Conservation (phyloP, 2,888 invertebrate genomes). For the Stenotaenia linearis region DNA sequence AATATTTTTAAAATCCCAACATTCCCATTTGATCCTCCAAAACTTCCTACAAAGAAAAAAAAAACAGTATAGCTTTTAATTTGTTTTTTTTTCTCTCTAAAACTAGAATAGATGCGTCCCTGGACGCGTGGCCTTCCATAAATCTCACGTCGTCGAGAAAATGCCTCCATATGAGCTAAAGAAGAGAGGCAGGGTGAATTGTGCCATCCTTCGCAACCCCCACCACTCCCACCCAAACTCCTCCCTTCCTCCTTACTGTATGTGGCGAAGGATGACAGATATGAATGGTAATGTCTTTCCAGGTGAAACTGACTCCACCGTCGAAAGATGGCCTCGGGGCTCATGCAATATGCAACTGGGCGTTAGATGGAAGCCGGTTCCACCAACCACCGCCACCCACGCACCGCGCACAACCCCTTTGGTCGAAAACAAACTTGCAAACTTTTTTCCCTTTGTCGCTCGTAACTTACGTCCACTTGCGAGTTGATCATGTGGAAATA, state of each 20-base stretch:
- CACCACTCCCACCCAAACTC: neutral
- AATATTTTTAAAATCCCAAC: neutral
- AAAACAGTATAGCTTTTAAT: neutral
- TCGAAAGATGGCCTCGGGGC: conserved; percentile 17
- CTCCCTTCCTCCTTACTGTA: neutral
- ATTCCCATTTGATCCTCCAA: too few relatives aligned
- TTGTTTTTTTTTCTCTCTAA: conserved; percentile 3
- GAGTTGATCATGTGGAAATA: conserved; percentile 96
- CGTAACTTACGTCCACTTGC: conserved; percentile 53
- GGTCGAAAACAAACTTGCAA: neutral
- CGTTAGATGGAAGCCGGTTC: neutral
- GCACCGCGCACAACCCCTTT: neutral
- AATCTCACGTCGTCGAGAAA: conserved; percentile 10
- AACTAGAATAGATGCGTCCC: conserved; percentile 8
- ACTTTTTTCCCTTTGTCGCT: neutral
- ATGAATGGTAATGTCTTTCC: conserved; percentile 30
- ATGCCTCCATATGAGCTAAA: neutral
- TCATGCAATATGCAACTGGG: conserved; percentile 31
- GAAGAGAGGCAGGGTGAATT: neutral
- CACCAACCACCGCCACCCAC: neutral
- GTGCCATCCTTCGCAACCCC: neutral
- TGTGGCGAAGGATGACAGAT: conserved; percentile 26
- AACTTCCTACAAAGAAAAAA: neutral
- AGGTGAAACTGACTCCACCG: conserved; percentile 31
- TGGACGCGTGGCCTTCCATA: conserved; percentile 26